Evolutionary conservation across 2,888 invertebrate species (phyloP), one percentile per base, ranked within the genome.

Genomic region (Andricus quercusramuli): DNA sequence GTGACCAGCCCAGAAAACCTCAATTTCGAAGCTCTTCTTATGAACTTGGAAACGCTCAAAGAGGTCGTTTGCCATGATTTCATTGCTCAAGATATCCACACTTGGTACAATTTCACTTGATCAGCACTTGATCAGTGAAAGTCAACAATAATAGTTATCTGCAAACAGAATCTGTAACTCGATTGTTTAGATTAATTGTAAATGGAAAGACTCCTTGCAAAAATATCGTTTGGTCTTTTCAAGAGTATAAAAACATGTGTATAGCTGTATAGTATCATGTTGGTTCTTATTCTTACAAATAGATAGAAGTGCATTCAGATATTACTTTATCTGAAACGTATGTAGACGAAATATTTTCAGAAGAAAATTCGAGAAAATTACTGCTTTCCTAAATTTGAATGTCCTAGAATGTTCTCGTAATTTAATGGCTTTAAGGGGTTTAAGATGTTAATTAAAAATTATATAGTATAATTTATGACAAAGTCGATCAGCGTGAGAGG

Each of bases 81-180:
- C 22, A 56, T 74, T 74, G 74, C 74, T 74, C 74, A 74, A 74
- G 25, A 74, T 74, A 74, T 74, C 29, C 32, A 70, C 29, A 70
- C 1, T 56, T n/a, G n/a, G 22, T 56, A 11, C 56, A 56, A 56
- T n/a, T 70, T 51, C 20, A 47, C 51, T 8, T 37, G 37, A 1
- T 70, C 47, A 11, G 25, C 51, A 22, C 17, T 25, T 68, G 22
- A 47, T 70, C 29, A 29, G 47, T 47, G 20, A 29, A 70, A 70
- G 20, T 1, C 29, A 29, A 20, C 22, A 47, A 17, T 51, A 70
- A 70, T 51, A 56, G 25, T 70, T 25, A 32, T 29, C 47, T 51
- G 29, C 13, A 62, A 25, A 25, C 13, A 15, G 62, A 62, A 62
- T 62, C 15, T 29, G 13, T 62, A 13, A 25, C 15, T 62, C 15